A percentile compares a stretch with the other conserved stretches of the same genome.
Conservation (phyloP, 2,113 vertebrate species). For the Trochalopteron elliotii region DNA sequence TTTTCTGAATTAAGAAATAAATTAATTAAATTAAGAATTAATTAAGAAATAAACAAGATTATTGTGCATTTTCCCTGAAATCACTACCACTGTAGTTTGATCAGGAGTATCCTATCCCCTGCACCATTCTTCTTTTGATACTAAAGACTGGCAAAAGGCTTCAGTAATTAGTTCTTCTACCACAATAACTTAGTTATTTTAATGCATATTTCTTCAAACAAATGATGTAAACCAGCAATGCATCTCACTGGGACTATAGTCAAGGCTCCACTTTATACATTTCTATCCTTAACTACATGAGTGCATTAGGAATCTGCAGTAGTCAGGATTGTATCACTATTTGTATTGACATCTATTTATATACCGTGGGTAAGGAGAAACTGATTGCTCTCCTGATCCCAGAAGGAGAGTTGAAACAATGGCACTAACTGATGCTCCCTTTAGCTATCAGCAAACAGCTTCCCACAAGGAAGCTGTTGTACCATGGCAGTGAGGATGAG, state of each 20-base stretch:
- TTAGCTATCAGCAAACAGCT: background rate
- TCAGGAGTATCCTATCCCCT: background rate
- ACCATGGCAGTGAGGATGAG: rapidly evolving
- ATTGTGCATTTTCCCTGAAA: background rate
- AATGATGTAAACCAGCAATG: background rate
- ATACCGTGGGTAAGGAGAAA: background rate
- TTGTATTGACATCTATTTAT: background rate
- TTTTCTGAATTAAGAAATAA: conserved; percentile 11
- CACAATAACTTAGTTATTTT: background rate
- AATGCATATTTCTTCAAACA: background rate
- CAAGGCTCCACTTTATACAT: background rate
- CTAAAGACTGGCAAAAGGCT: background rate
- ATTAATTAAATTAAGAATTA: too few relatives aligned
- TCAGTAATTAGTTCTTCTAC: background rate
- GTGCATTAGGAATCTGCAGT: background rate
- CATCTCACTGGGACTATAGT: background rate
- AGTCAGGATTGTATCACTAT: background rate
- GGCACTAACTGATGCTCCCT: background rate
- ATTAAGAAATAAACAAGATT: background rate
- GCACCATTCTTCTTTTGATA: background rate
- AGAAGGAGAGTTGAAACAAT: background rate
- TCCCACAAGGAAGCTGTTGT: background rate
- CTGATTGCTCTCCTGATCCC: background rate
- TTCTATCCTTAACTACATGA: background rate
- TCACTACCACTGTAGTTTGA: background rate